Base-by-base conservation (phyloP, 2,113 vertebrate species). In the Alces alces region DNA sequence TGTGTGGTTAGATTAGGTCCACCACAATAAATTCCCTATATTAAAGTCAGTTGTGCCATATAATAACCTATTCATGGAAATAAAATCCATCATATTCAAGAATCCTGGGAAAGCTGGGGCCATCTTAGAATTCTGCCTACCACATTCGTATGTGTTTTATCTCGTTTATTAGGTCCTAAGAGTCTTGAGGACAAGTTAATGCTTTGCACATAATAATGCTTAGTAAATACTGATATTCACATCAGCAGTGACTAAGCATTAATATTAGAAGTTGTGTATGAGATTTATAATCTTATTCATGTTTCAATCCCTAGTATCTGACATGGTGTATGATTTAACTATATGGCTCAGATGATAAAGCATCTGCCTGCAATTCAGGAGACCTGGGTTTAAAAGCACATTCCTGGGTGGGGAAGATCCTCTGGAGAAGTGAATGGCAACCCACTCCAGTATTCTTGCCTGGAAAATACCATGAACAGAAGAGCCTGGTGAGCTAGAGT, bases 141-240 rank as follows among this genome's bases (percentile, higher is more conserved):
- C 25, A 23, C 45, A 28, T 89, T 86, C 80, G 3, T 57, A 33
- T 93, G 28, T 78, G 14, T 93, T 93, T 94, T 86, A 86, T 58
- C 66, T 95, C 15, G 64, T 57, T 96, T 92, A 58, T 27, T 57
- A n/a, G 11, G 80, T 90, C 28, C 47, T 76, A n/a, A 87, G 43
- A 47, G 33, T 92, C 55, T 90, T 90, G 36, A 94, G 45, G 52
- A 43, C 14, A 96, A 45, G 30, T 76, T 82, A 97, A 58, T 89
- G 15, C n/a, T 15, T 57, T 92, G 30, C 13, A 73, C 6, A 50
- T 50, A 47, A 54, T 16, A 91, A 87, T 28, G 39, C 9, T 93
- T 96, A 88, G 64, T 61, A 91, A 96, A 92, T 95, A 93, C 57
- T 86, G 64, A 54, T 87, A 45, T 61, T 83, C 94, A 73, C 16